Evolutionary conservation across 1,140 invertebrate species (phyloP), one percentile per base, ranked within the genome.

Genomic region (Daktulosphaira vitifoliae): DNA sequence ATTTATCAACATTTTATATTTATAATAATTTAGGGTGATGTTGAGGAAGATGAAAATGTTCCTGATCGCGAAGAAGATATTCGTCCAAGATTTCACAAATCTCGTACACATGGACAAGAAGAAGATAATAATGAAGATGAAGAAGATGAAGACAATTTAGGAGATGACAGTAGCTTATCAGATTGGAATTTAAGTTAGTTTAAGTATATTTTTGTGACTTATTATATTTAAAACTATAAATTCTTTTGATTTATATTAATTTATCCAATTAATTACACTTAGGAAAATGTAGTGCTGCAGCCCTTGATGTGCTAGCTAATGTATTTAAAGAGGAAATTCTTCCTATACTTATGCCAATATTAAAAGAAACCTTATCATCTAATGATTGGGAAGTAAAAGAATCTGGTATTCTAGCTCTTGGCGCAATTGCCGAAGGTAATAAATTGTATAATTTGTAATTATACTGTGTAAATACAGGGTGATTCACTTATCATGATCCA

Each of bases 41-140:
- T 83, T 18, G 93, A 97, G 74, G 93, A 98, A 72, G 96, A 99
- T 77, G 92, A 94, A 72, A 93, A 90, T 78, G 88, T 98, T 68
- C 96, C 96, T 0, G 96, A 99, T 75, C 83, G 91, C 69, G 94
- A 97, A 65, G 94, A 98, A 73, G 96, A 99, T 74, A 99, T 99
- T 52, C 84, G 90, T 68, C 96, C 96, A 3, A 78, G 96, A 68
- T 99, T 99, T 77, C 95, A 98, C 75, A 91, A 92, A 75, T 87
- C 90, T 1, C 88, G 91, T 72, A 84, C 81, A 15, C 78, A 81
- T 26, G 78, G 72, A 37, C 72, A 74, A 49, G 78, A 78, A 59
- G 78, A 78, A 68, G 83, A 80, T 25, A 81, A 79, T 20, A 78
- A 77, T 20, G 77, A 78, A 5, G n/a, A n/a, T n/a, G 82, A 87